Evolutionary conservation across 2,888 invertebrate genomes (phyloP).

Genomic region (Exocentrus adspersus): DNA sequence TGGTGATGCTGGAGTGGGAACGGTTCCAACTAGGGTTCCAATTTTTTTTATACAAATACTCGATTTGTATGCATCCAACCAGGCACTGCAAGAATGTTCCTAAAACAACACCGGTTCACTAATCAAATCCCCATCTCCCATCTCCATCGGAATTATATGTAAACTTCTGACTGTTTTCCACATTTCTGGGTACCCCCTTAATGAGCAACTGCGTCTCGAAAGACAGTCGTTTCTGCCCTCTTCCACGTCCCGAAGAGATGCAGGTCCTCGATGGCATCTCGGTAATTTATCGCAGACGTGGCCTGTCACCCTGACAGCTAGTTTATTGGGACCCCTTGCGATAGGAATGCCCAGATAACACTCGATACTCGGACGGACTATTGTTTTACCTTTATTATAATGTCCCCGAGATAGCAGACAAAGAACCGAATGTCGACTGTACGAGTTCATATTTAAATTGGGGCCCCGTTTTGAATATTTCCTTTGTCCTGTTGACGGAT

Average conservation of each 20-base stretch:
- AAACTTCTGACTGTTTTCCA: slow-evolving; percentile 20
- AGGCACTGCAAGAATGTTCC: slow-evolving; percentile 1
- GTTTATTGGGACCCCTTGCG: slow-evolving; percentile 62
- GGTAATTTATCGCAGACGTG: slow-evolving; percentile 54
- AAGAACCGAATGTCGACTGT: slow-evolving; percentile 3
- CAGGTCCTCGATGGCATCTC: slow-evolving; percentile 20
- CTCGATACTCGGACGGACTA: slow-evolving; percentile 59
- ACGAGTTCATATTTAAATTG: slow-evolving; percentile 24
- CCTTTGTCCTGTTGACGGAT: not conserved
- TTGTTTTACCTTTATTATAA: slow-evolving; percentile 57
- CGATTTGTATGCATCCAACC: too few species aligned
- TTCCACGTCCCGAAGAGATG: slow-evolving; percentile 8
- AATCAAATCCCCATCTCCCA: slow-evolving; percentile 20
- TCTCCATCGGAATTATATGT: not conserved
- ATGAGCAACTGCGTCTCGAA: slow-evolving; percentile 3
- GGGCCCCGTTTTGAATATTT: slow-evolving; percentile 13
- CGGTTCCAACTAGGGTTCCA: too few species aligned
- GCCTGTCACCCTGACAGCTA: slow-evolving; percentile 62
- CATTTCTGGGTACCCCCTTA: slow-evolving; percentile 19
- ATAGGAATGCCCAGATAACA: slow-evolving; percentile 63
- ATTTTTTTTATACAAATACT: too few species aligned
- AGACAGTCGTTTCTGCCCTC: not conserved
- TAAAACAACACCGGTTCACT: not conserved
- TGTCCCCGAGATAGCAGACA: slow-evolving; percentile 12
- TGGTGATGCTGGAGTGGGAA: too few species aligned